Conservation (phyloP, 2,113 vertebrate species). For the Xenus cinereus region DNA sequence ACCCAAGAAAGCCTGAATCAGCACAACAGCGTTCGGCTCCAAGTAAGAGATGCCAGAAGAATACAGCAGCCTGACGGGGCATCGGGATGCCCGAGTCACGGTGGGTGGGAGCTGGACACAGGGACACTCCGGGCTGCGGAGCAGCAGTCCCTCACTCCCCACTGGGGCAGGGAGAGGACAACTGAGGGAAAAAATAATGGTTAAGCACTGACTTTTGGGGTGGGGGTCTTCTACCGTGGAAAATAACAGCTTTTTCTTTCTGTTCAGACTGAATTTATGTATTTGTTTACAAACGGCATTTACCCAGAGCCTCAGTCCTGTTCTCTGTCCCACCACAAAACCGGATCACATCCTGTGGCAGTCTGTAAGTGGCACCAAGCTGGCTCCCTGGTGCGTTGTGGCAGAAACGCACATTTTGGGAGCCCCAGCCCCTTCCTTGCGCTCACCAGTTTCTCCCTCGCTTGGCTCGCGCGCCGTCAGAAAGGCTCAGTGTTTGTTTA, state of each 20-base stretch:
- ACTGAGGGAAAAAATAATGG: background rate
- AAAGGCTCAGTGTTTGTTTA: background rate
- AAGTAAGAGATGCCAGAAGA: background rate
- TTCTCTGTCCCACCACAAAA: background rate
- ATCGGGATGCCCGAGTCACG: background rate
- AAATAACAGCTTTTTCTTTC: background rate
- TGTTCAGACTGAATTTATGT: background rate
- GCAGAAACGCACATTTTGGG: background rate
- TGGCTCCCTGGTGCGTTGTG: background rate
- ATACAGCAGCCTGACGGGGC: background rate
- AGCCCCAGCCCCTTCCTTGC: background rate
- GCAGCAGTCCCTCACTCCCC: background rate
- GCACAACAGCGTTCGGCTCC: background rate
- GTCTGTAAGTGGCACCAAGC: background rate
- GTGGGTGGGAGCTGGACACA: background rate
- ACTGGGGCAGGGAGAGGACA: background rate
- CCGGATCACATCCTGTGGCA: background rate
- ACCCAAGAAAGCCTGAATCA: background rate
- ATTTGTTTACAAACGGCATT: background rate
- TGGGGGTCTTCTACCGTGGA: background rate
- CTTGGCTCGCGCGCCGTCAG: fast-evolving
- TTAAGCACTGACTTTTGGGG: background rate
- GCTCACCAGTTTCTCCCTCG: background rate
- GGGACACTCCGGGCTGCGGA: background rate
- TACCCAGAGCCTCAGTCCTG: background rate